Conservation (phyloP, 2,113 vertebrate genomes). For the Ivindomyrus marchei region DNA sequence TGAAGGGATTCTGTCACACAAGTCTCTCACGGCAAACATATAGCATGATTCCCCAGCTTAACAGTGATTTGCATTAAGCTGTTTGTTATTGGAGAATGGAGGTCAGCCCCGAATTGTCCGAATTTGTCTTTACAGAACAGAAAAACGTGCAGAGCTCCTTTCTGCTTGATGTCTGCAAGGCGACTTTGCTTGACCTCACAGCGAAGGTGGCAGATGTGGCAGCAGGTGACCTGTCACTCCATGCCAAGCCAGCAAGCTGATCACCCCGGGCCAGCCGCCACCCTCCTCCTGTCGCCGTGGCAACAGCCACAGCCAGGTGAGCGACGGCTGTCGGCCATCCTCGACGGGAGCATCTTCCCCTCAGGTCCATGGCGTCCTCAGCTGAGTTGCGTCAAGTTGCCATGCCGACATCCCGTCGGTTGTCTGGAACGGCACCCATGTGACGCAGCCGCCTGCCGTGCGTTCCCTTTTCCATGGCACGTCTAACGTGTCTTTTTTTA, state of each 20-base stretch:
- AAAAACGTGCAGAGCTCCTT: background rate
- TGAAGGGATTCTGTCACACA: background rate
- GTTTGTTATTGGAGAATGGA: background rate
- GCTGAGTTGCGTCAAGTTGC: background rate
- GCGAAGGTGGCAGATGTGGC: background rate
- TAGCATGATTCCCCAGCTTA: background rate
- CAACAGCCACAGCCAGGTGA: background rate
- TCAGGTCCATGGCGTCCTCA: background rate
- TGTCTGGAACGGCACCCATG: background rate
- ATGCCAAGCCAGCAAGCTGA: background rate
- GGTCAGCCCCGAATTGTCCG: background rate
- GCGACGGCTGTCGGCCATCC: background rate
- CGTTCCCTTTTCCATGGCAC: background rate
- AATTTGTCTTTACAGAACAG: background rate
- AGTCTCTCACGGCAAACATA: background rate
- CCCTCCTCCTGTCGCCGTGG: background rate
- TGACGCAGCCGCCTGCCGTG: background rate
- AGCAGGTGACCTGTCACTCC: background rate
- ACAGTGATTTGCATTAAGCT: background rate
- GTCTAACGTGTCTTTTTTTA: background rate
- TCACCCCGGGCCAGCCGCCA: background rate
- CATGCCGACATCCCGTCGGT: background rate
- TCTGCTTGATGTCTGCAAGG: background rate
- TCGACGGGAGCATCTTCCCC: background rate
- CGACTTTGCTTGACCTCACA: background rate